phyloP scores from a whole-genome alignment of 1,140 invertebrate genomes.

The Caenorhabditis tropicalis region DNA sequence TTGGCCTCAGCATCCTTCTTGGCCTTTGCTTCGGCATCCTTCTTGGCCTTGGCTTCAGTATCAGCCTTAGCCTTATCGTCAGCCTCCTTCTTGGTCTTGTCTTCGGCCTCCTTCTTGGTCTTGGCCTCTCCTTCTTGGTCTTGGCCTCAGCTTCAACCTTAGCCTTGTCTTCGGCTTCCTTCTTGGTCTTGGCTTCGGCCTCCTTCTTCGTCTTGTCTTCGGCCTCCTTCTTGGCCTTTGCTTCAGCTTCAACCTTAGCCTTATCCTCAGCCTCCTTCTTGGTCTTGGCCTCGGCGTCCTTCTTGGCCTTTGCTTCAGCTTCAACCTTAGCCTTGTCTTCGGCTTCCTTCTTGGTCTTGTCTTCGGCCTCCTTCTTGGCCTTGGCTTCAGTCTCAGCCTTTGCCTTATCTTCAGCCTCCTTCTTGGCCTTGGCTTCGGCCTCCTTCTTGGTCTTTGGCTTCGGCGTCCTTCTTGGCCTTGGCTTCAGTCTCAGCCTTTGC shows the following conservation, averaged over 20 bases:
- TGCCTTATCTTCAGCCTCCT: background rate
- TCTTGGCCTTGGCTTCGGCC: background rate
- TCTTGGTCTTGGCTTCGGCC: background rate
- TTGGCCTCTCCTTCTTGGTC: background rate
- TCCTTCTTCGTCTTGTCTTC: background rate
- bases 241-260: background rate
- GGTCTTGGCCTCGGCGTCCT: background rate
- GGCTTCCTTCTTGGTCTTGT: background rate
- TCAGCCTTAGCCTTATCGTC: background rate
- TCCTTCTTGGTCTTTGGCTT: background rate
- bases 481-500: background rate
- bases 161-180: background rate
- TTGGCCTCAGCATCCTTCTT: background rate
- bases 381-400: background rate
- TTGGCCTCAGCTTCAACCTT: background rate
- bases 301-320: constrained; percentile 1
- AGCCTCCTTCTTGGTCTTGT: background rate
- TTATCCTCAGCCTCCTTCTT: background rate
- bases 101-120: background rate
- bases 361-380: background rate
- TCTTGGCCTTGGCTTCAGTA: background rate
- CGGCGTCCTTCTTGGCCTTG: constrained; percentile 4
- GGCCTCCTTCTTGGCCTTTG: background rate
- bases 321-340: background rate
- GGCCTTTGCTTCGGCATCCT: background rate